Conservation (phyloP, 2,797 vertebrate species). For the Periparus ater region DNA sequence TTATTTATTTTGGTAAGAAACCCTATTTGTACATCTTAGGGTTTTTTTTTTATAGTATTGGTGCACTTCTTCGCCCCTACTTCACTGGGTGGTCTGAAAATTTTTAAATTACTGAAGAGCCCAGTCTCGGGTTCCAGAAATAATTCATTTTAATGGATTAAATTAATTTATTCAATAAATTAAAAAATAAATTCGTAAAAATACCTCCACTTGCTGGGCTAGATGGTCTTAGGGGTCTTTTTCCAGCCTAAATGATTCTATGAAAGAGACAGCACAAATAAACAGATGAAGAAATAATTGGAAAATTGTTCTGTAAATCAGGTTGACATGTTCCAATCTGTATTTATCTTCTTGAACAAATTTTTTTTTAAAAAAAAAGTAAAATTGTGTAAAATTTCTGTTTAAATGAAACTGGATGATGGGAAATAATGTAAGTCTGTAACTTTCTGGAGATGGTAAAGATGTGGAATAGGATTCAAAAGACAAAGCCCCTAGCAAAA, state of each 20-base stretch:
- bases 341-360: neutral
- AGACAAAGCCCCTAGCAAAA: neutral
- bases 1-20: neutral
- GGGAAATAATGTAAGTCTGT: neutral
- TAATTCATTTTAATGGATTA: no score
- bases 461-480: neutral
- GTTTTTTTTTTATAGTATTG: neutral
- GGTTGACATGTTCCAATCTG: neutral
- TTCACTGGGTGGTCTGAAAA: neutral
- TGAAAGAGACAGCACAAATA: neutral
- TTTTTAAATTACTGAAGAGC: neutral
- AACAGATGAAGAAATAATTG: neutral
- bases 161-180: no score
- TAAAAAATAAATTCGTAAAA: neutral
- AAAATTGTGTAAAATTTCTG: neutral
- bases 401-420: neutral
- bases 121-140: neutral
- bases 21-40: fast-evolving
- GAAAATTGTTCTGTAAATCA: neutral
- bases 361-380: no score
- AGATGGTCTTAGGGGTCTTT: neutral
- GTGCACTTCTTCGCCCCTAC: fast-evolving
- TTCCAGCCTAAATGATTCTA: neutral
- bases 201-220: neutral
- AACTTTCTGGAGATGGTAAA: neutral